Evolutionary conservation across 1,140 invertebrate genomes (phyloP).

Genomic region (Scaptomyza graminum): DNA sequence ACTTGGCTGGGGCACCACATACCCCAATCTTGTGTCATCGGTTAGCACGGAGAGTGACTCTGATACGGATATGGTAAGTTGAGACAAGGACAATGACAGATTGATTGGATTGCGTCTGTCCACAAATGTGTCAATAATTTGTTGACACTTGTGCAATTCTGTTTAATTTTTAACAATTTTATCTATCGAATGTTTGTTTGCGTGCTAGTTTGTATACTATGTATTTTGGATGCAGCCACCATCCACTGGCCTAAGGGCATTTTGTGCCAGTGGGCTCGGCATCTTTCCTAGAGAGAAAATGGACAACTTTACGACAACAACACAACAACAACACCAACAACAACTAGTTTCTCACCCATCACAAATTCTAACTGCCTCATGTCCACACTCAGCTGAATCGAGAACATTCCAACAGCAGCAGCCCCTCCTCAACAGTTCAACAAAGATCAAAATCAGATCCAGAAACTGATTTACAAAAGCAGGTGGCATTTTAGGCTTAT

Average conservation of each 20-base stretch:
- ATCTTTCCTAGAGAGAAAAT: slow-evolving; percentile 55
- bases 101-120: too few relatives aligned
- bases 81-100: background rate
- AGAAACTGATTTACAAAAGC: slow-evolving; percentile 32
- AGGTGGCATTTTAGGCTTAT: slow-evolving; percentile 55
- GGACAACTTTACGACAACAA: slow-evolving; percentile 2
- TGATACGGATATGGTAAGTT: slow-evolving; percentile 53
- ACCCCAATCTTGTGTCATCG: slow-evolving; percentile 37
- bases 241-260: slow-evolving; percentile 36
- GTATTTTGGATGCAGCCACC: slow-evolving; percentile 34
- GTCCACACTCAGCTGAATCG: slow-evolving; percentile 17
- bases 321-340: background rate
- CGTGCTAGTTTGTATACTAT: slow-evolving; percentile 21
- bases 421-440: slow-evolving; percentile 12
- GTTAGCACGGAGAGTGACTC: slow-evolving; percentile 40
- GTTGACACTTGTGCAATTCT: background rate
- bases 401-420: background rate
- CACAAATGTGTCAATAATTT: too few relatives aligned
- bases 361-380: slow-evolving; percentile 22
- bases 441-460: slow-evolving; percentile 13
- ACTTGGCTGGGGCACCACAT: too few relatives aligned
- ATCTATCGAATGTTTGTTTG: background rate
- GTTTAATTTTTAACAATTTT: slow-evolving; percentile 12
- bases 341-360: background rate
- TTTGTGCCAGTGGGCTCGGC: slow-evolving; percentile 48